Base-by-base conservation (phyloP, 2,113 vertebrate species). In the Ciconia stormi region DNA sequence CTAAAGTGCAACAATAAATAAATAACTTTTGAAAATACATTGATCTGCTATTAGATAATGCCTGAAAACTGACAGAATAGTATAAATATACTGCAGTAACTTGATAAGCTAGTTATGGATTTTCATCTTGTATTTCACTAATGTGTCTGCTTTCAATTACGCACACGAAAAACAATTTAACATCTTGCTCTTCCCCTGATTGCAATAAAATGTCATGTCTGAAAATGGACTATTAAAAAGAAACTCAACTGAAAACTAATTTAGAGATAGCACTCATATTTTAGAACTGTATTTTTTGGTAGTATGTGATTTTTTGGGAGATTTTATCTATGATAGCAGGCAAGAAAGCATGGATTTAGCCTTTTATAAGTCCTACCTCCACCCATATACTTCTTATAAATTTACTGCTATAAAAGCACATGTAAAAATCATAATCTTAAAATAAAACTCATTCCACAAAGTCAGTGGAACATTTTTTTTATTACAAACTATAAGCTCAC, bases 361-460 rank as follows among this genome's bases (percentile, higher is more conserved):
- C 29, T 92, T 96, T 94, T 78, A 3, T 29, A 53, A 88, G 30
- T 74, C 42, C 50, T 82, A 63, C 79, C 83, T 95, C 89, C 87
- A 79, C 74, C 62, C 90, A 89, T 63, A 52, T 8, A 78, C 67
- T 94, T n/a, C 88, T 91, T 77, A 89, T 16, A 95, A 96, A 95
- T 72, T 58, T 70, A 91, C 46, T 89, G 66, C 87, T 93, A 50
- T 40, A 92, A 96, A 94, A 93, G 84, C 91, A 80, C 78, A 95
- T 82, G 83, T 91, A 95, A 90, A 96, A 97, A 95, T 94, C 90
- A 95, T 93, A 95, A 93, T 76, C 95, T 87, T 95, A 94, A 97
- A 97, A 97, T 93, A 96, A 96, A 97, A 92, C 71, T 94, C 67
- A 55, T 91, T 97, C 95, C 95, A 97, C 93, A 84, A 95, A 85